phyloP scores from a whole-genome alignment of 2,797 vertebrate species.

The Tarsius wallacei region DNA sequence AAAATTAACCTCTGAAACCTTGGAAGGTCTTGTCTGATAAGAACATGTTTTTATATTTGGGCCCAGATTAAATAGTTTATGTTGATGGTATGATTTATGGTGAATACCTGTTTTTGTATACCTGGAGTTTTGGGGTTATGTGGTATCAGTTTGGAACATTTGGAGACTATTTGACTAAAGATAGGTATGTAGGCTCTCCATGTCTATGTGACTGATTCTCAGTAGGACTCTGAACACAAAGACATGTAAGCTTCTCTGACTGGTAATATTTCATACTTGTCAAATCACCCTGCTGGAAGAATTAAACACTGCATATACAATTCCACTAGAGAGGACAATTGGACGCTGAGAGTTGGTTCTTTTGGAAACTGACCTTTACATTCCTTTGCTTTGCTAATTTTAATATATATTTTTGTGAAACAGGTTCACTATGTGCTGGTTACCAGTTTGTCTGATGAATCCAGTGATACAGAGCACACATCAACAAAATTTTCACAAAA shows the following conservation, averaged over 20 bases:
- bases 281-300: accelerated
- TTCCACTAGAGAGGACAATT: not conserved
- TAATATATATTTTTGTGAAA: not conserved
- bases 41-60: not conserved
- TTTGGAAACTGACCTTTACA: accelerated
- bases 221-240: not conserved
- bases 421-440: too few relatives aligned
- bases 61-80: not conserved
- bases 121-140: not conserved
- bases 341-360: not conserved
- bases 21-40: not conserved
- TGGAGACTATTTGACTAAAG: not conserved
- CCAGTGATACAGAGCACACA: not conserved
- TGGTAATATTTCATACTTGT: not conserved
- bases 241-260: not conserved
- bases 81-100: not conserved
- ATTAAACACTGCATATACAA: too few relatives aligned
- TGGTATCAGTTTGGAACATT: not conserved
- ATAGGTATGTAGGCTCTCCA: not conserved
- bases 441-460: too few relatives aligned
- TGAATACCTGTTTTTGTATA: not conserved
- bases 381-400: not conserved
- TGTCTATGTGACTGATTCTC: not conserved
- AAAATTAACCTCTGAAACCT: not conserved
- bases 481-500: not conserved